Evolutionary conservation across 2,888 invertebrate species (phyloP).

Genomic region (Caenorhabditis uteleia): DNA sequence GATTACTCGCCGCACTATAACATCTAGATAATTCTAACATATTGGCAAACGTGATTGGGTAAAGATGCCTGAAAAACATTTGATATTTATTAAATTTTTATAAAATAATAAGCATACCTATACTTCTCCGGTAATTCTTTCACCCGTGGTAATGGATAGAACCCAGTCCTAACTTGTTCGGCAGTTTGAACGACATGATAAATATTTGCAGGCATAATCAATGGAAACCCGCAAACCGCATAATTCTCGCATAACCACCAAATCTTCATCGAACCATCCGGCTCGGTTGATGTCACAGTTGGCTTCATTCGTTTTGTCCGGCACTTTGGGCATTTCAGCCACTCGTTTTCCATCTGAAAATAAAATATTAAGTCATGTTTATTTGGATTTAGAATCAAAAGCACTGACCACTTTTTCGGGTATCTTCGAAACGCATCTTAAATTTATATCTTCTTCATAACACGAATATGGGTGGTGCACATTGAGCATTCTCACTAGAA

Average conservation of each 20-base stretch:
- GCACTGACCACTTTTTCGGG: slow-evolving; percentile 34
- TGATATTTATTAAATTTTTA: background rate
- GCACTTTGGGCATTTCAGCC: slow-evolving; percentile 26
- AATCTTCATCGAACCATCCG: slow-evolving; percentile 5
- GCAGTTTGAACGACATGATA: slow-evolving; percentile 55
- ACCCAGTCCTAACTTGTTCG: slow-evolving; percentile 39
- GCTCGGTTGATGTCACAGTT: background rate
- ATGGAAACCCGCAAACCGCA: slow-evolving; percentile 57
- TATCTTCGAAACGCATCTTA: slow-evolving; percentile 11
- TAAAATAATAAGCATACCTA: slow-evolving; percentile 6
- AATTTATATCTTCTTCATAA: slow-evolving; percentile 1
- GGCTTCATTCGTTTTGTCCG: slow-evolving; percentile 12
- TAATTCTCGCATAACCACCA: slow-evolving; percentile 36
- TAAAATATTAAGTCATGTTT: slow-evolving; percentile 1
- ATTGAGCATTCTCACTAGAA: slow-evolving; percentile 35
- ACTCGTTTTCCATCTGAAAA: slow-evolving; percentile 29
- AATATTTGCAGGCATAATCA: slow-evolving; percentile 61
- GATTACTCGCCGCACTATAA: background rate
- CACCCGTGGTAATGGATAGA: slow-evolving; percentile 55
- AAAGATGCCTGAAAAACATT: slow-evolving; percentile 6
- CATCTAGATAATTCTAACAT: background rate
- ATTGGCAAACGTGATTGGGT: slow-evolving; percentile 21
- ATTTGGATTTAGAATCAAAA: background rate
- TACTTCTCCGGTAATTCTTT: slow-evolving; percentile 46
- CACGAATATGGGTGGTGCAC: background rate